phyloP scores from a whole-genome alignment of 2,113 vertebrate species.

The Lonchura striata region DNA sequence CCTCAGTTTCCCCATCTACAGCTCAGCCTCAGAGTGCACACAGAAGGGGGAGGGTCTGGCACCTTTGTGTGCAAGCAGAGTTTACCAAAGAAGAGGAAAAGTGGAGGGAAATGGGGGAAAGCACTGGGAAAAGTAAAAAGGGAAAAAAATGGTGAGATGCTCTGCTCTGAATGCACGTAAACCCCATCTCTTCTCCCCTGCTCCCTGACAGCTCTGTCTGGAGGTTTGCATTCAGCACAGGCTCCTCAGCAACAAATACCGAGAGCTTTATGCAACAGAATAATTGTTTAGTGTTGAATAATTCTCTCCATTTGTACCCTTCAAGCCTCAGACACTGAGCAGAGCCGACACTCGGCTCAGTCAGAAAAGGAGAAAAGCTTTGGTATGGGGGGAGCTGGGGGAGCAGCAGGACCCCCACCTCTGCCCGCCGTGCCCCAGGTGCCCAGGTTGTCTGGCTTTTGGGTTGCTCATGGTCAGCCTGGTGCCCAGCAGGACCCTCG shows the following conservation, averaged over 20 bases:
- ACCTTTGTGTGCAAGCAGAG: background rate
- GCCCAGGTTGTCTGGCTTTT: background rate
- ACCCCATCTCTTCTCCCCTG: background rate
- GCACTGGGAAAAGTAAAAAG: background rate
- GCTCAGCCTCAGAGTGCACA: background rate
- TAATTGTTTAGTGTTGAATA: conserved; percentile 51
- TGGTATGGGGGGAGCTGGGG: background rate
- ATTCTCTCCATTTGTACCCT: conserved; percentile 36
- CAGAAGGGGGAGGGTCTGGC: background rate
- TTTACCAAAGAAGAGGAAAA: background rate
- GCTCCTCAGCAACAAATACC: background rate
- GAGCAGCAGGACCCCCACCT: background rate
- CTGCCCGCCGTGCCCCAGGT: background rate
- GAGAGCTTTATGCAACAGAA: conserved; percentile 15
- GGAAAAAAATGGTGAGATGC: background rate
- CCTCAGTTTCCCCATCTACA: background rate
- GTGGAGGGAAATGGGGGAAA: background rate
- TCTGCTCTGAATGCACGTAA: background rate
- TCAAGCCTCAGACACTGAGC: background rate
- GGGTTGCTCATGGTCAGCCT: background rate
- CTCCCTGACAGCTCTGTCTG: conserved; percentile 13
- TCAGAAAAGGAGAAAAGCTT: background rate
- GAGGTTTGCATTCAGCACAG: background rate
- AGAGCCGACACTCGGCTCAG: background rate
- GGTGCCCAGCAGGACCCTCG: background rate